Percentiles rank a stretch among this genome's conserved stretches.
phyloP scores from a whole-genome alignment of 2,888 invertebrate species.

The Drosophila kambysellisi region DNA sequence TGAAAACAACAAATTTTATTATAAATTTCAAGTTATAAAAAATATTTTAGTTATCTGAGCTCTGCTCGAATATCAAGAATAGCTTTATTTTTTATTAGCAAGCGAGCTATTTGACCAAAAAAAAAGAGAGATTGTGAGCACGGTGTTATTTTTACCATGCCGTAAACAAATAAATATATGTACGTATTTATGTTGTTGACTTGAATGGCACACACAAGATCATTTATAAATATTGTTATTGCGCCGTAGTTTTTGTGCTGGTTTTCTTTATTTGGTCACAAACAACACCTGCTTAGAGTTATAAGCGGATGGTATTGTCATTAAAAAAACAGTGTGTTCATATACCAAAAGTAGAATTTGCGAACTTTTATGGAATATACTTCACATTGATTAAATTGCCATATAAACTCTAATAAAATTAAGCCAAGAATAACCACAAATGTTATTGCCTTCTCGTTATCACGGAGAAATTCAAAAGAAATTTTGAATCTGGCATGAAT shows the following conservation, averaged over 20 bases:
- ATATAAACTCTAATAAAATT: conserved; percentile 1
- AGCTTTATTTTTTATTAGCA: background rate
- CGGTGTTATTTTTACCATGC: background rate
- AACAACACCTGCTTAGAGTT: conserved; percentile 41
- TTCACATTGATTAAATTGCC: conserved; percentile 1
- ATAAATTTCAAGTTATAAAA: background rate
- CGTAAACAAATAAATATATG: background rate
- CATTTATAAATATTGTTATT: conserved; percentile 36
- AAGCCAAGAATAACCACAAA: conserved; percentile 4
- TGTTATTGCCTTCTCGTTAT: background rate
- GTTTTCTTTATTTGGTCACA: conserved; percentile 24
- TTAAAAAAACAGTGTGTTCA: background rate
- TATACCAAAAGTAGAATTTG: background rate
- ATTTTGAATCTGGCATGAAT: background rate
- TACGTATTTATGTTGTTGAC: conserved; percentile 4
- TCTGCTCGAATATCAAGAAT: background rate
- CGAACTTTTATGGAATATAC: background rate
- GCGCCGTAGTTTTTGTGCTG: conserved; percentile 52
- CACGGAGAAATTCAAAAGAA: background rate
- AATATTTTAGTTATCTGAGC: conserved; percentile 4
- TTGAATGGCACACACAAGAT: conserved; percentile 21
- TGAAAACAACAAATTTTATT: background rate
- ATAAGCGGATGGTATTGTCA: conserved; percentile 33
- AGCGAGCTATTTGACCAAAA: background rate
- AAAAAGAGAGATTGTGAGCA: background rate